Evolutionary conservation across 2,113 vertebrate genomes (phyloP), one percentile per base, ranked within the genome.

Genomic region (Atherinomorus stipes): DNA sequence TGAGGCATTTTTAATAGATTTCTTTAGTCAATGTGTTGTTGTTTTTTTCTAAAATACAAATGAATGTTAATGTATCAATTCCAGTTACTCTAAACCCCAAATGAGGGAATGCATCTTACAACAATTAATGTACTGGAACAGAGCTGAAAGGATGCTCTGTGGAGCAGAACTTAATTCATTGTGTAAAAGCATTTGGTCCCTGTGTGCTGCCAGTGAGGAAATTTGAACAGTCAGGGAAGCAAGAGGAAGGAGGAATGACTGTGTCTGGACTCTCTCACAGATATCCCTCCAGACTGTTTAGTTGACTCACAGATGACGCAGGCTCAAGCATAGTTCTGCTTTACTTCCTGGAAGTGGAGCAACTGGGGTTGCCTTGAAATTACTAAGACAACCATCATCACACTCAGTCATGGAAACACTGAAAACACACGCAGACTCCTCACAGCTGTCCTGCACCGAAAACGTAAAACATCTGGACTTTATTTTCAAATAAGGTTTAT

Each of bases 281-380:
- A 83, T 87, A 83, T 90, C 81, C 85, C 80, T 84, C 64, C 78
- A 74, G 85, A 85, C 85, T 90, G 88, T 88, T 88, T 88, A 74
- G 85, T 84, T 89, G 88, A 91, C 86, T 91, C 91, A 90, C 75
- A 60, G 81, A 85, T 92, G 92, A 92, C 89, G 89, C 91, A 87
- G 89, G 82, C 75, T 64, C 22, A 65, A 21, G 71, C 87, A 90
- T 91, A 89, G 59, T 86, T 91, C 68, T 21, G 49, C 74, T 85
- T 57, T 83, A 88, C 85, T 91, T 91, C 87, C 90, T 87, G 88
- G 85, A 91, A 85, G 88, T 80, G 52, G 59, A 81, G 73, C 38
- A 53, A 0, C 71, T 28, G 83, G 83, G 75, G 86, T 90, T 90
- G 78, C 88, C 85, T 89, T 63, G 66, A 80, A 81, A 85, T 85